Evolutionary conservation across 2,113 vertebrate species (phyloP).

Genomic region (Laticauda colubrina): DNA sequence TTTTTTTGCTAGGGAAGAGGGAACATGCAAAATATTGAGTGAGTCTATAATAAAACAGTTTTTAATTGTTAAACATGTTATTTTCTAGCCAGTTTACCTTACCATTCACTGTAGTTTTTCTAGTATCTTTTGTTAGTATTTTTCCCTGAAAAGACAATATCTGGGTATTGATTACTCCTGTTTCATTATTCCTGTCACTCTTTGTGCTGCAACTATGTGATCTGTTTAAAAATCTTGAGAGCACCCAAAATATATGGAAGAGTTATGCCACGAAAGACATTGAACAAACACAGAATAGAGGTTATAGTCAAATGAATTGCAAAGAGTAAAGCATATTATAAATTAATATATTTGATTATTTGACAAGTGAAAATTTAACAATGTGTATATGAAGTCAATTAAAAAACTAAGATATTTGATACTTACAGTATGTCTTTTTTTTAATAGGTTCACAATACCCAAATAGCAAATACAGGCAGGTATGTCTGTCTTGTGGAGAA

Average conservation of each 20-base stretch:
- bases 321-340: not conserved
- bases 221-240: not conserved
- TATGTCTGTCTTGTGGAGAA: slow-evolving; percentile 88
- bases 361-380: not conserved
- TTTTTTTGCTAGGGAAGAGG: not conserved
- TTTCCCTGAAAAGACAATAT: not conserved
- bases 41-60: not conserved
- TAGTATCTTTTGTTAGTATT: not conserved
- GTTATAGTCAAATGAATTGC: not conserved
- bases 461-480: slow-evolving; percentile 86
- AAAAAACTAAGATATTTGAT: not conserved
- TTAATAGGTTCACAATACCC: slow-evolving; percentile 80
- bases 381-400: not conserved
- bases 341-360: not conserved
- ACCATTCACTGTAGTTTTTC: not conserved
- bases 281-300: not conserved
- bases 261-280: not conserved
- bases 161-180: not conserved
- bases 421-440: not conserved
- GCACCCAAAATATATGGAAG: not conserved
- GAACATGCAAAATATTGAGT: not conserved
- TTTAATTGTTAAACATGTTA: not conserved
- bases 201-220: not conserved
- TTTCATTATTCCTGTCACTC: not conserved
- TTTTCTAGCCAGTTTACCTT: not conserved